phyloP scores from a whole-genome alignment of 2,797 vertebrate species.

The Falco berigora region DNA sequence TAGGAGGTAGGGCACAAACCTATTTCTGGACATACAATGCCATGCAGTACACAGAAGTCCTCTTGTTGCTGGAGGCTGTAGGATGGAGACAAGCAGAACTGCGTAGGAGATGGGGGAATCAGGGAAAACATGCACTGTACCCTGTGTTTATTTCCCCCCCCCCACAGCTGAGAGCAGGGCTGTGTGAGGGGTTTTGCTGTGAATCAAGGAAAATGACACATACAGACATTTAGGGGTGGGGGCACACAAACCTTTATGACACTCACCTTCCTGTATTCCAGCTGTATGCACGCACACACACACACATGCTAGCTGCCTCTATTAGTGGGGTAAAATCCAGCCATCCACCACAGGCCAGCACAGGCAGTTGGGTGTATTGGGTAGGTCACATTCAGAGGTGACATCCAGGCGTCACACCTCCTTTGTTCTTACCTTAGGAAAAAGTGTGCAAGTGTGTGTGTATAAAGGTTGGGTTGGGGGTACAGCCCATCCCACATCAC shows the following conservation, averaged over 20 bases:
- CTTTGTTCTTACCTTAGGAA: background rate
- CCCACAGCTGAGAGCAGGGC: background rate
- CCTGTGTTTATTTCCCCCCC: accelerated
- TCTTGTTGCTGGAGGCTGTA: background rate
- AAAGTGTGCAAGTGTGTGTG: background rate
- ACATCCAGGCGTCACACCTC: background rate
- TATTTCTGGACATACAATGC: background rate
- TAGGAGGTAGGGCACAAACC: background rate
- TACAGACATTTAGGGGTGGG: background rate
- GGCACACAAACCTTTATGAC: background rate
- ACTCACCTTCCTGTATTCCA: background rate
- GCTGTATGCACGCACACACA: background rate
- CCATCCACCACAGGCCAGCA: background rate
- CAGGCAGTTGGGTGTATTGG: background rate
- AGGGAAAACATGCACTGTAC: background rate
- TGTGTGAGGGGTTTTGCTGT: background rate
- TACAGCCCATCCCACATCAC: background rate
- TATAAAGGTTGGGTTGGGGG: background rate
- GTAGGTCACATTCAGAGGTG: background rate
- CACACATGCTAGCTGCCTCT: background rate
- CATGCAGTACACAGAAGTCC: background rate
- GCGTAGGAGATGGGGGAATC: background rate
- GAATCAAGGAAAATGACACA: background rate
- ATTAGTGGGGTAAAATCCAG: background rate
- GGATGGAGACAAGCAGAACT: background rate